Conservation (phyloP, 2,797 vertebrate species). For the Pangasius macronema region DNA sequence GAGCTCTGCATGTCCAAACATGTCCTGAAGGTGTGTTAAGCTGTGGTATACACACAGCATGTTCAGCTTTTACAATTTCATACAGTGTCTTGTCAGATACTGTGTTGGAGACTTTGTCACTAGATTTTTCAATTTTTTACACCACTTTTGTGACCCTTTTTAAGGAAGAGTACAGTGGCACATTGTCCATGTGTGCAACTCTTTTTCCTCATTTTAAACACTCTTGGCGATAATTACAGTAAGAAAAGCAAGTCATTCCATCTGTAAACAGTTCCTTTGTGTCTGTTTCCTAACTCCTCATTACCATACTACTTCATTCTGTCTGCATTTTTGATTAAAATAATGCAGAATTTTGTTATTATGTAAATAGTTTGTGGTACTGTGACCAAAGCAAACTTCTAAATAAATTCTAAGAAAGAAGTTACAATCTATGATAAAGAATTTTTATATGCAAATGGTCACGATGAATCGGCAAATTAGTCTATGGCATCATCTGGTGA, state of each 20-base stretch:
- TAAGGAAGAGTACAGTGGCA: background rate
- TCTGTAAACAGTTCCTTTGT: background rate
- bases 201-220: background rate
- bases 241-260: background rate
- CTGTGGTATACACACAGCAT: background rate
- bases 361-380: background rate
- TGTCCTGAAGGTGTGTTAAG: background rate
- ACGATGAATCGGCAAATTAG: background rate
- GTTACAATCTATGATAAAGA: background rate
- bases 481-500: background rate
- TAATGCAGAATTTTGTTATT: background rate
- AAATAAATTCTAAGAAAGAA: background rate
- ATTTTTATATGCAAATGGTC: background rate
- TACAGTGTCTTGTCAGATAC: background rate
- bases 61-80: background rate
- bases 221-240: too few relatives aligned
- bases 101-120: background rate
- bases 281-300: background rate
- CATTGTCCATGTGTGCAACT: background rate
- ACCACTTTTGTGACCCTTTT: background rate
- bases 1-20: slow-evolving; percentile 34
- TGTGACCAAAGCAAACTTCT: background rate
- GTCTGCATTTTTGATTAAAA: background rate
- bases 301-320: background rate
- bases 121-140: background rate